A percentile compares a stretch with the other conserved stretches of the same genome.
Evolutionary conservation across 2,113 vertebrate genomes (phyloP).

Genomic region (Phycodurus eques): DNA sequence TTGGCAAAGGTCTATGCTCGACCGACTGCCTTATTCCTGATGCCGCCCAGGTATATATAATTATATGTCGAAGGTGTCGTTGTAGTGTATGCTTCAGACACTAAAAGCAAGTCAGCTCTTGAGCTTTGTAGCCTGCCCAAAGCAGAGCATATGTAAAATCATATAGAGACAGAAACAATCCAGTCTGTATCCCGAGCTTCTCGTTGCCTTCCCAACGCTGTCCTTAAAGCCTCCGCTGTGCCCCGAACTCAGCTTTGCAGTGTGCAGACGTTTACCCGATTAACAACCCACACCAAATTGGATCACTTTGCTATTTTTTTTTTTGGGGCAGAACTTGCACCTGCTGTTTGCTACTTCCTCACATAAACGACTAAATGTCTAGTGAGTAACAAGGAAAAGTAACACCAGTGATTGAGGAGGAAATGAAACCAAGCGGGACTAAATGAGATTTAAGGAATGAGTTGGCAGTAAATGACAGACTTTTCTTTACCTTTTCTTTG

Average conservation of each 20-base stretch:
- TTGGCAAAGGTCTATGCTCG: not conserved
- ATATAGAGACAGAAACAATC: not conserved
- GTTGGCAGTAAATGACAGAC: slow-evolving; percentile 11
- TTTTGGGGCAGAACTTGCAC: slow-evolving; percentile 42
- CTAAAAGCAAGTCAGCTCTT: not conserved
- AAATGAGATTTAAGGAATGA: slow-evolving; percentile 21
- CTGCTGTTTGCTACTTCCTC: slow-evolving; percentile 57
- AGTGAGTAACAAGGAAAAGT: slow-evolving; percentile 19
- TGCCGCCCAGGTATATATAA: not conserved
- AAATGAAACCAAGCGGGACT: slow-evolving; percentile 41
- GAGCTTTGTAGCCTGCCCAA: not conserved
- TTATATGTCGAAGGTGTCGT: not conserved
- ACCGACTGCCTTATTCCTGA: not conserved
- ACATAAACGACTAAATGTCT: slow-evolving; percentile 55
- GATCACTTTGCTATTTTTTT: slow-evolving; percentile 60
- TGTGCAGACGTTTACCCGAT: slow-evolving; percentile 59
- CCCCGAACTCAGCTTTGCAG: slow-evolving; percentile 43
- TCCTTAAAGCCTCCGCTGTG: slow-evolving; percentile 28
- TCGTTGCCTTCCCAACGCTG: not conserved
- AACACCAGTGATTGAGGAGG: slow-evolving; percentile 55
- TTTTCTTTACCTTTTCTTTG: not conserved
- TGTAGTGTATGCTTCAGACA: not conserved
- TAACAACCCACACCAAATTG: slow-evolving; percentile 70
- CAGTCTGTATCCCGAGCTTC: slow-evolving; percentile 24
- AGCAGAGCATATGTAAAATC: not conserved